Percentiles rank a stretch among this genome's conserved stretches.
Conservation (phyloP, 23 tunicate species). For the Styela clava region DNA sequence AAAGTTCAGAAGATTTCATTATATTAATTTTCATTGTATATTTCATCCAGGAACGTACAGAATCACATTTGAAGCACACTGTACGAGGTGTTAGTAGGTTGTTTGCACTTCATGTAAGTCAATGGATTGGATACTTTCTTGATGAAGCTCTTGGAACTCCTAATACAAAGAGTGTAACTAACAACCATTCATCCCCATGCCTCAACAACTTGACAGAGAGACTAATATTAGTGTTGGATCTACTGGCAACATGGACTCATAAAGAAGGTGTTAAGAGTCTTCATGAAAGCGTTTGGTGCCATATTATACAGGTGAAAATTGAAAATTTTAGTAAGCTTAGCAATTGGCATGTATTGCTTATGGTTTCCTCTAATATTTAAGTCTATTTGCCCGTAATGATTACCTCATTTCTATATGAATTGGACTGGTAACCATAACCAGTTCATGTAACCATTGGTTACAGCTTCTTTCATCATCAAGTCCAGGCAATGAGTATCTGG, state of each 20-base stretch:
- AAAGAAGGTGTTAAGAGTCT: neutral
- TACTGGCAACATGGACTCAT: neutral
- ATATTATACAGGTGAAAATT: neutral
- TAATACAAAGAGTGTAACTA: neutral
- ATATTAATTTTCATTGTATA: neutral
- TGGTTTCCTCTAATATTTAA: too few relatives aligned
- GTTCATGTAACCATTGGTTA: too few relatives aligned
- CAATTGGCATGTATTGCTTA: neutral
- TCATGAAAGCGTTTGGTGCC: neutral
- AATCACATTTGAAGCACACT: neutral
- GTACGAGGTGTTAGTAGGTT: neutral
- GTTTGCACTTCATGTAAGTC: neutral
- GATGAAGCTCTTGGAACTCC: neutral
- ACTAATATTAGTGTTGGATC: neutral
- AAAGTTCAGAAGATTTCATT: too few relatives aligned
- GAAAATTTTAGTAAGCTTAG: neutral
- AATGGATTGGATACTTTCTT: neutral
- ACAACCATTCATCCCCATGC: neutral
- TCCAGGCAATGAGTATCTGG: too few relatives aligned
- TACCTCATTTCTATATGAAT: too few relatives aligned
- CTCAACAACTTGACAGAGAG: neutral
- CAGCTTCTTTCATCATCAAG: too few relatives aligned
- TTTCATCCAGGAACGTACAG: neutral
- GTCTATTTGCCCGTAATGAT: too few relatives aligned
- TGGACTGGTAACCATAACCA: too few relatives aligned